A percentile compares a stretch with the other conserved stretches of the same genome.
Evolutionary conservation across 1,140 invertebrate genomes (phyloP).

Genomic region (Plectrocnemia conspersa): DNA sequence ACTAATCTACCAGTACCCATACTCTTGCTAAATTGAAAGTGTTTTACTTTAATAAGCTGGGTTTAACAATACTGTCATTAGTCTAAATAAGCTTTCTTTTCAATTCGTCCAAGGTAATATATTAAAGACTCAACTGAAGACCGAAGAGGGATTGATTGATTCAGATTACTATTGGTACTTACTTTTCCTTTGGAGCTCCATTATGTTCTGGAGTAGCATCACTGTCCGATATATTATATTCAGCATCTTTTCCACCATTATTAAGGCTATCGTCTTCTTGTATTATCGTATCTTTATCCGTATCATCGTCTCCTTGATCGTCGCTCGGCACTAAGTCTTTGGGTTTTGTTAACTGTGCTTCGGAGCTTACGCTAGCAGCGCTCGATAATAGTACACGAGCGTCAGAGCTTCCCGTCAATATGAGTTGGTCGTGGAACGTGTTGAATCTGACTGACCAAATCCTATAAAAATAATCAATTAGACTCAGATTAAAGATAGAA

Average conservation of each 20-base stretch:
- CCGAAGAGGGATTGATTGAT: no score
- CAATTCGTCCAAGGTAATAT: conserved; percentile 23
- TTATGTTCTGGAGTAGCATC: conserved; percentile 28
- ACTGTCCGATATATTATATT: conserved; percentile 20
- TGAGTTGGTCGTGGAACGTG: conserved; percentile 92
- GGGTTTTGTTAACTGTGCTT: conserved; percentile 44
- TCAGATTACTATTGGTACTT: no score
- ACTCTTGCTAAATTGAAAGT: no score
- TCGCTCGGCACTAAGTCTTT: conserved; percentile 45
- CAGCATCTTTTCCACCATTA: conserved; percentile 3
- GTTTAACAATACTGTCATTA: no score
- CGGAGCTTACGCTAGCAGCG: conserved; percentile 82
- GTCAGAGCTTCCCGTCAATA: conserved; percentile 94
- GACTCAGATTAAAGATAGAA: no score
- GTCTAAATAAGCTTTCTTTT: no score
- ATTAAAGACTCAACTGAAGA: conserved; percentile 33
- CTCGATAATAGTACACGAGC: conserved; percentile 84
- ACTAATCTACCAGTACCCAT: no score
- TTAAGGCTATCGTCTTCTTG: background rate
- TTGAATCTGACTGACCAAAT: conserved; percentile 93
- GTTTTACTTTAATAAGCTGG: no score
- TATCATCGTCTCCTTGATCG: conserved; percentile 1
- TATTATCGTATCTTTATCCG: conserved; percentile 8
- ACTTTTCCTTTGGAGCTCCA: conserved; percentile 25
- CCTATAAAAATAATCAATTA: no score